Evolutionary conservation across 64 coral and sea anemone species (phyloP).

Genomic region (Actinia equina): DNA sequence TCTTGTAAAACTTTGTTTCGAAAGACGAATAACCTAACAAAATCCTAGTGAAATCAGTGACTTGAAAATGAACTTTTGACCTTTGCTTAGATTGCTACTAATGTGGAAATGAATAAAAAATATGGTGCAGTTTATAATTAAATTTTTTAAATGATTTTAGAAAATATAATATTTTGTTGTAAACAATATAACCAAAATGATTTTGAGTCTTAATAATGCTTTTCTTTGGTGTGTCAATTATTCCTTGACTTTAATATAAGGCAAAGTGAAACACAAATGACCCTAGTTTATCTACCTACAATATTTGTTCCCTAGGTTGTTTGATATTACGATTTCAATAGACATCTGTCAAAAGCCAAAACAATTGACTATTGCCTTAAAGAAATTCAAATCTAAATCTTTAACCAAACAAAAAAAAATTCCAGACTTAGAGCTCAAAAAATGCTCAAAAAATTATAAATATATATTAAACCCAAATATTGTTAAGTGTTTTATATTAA

Average conservation of each 20-base stretch:
- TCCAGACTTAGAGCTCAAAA: not conserved
- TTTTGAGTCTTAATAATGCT: not conserved
- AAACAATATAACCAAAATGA: not conserved
- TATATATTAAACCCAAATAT: not conserved
- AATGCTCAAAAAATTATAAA: too few relatives aligned
- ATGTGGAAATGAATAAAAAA: not conserved
- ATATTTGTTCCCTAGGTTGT: not conserved
- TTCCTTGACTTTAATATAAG: not conserved
- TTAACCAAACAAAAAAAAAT: not conserved
- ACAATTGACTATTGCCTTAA: conserved; percentile 5
- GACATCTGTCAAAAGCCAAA: not conserved
- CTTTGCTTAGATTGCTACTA: not conserved
- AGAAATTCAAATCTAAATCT: not conserved
- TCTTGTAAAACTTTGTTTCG: not conserved
- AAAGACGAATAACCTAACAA: not conserved
- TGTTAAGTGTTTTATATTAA: not conserved
- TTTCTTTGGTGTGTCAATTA: not conserved
- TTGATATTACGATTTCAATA: not conserved
- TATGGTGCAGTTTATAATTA: not conserved
- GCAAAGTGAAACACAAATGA: not conserved
- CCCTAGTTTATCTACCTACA: not conserved
- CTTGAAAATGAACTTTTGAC: not conserved
- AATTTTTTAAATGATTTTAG: not conserved
- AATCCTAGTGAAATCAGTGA: not conserved
- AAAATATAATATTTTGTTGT: not conserved